Conservation (phyloP, 2,797 vertebrate genomes). For the Chromis chromis region DNA sequence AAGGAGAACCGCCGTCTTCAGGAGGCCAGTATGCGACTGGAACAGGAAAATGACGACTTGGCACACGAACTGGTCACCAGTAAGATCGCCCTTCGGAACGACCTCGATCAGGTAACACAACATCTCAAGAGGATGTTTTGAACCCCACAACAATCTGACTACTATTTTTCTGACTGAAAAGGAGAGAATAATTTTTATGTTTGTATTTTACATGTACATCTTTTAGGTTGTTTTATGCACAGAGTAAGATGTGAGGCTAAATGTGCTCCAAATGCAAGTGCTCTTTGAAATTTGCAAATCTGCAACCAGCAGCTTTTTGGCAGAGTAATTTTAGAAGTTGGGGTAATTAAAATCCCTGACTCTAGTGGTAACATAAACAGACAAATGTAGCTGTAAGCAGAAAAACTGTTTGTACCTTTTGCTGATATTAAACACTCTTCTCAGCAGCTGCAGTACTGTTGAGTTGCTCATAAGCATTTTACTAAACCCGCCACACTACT, state of each 20-base stretch:
- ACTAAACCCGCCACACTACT: too few relatives aligned
- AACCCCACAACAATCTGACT: background rate
- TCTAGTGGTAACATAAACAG: background rate
- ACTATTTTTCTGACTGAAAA: background rate
- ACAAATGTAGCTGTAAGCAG: background rate
- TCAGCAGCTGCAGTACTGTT: background rate
- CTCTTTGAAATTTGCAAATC: background rate
- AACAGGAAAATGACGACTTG: constrained; percentile 98
- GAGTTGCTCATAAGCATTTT: background rate
- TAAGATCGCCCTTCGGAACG: constrained; percentile 96
- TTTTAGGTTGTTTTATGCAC: too few relatives aligned
- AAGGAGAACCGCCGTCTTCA: constrained; percentile 97
- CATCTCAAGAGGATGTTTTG: background rate
- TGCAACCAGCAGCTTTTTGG: background rate
- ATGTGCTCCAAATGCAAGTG: background rate
- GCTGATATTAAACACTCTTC: too few relatives aligned
- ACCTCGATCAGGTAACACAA: constrained; percentile 93
- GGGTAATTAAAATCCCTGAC: background rate
- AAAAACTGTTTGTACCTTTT: background rate
- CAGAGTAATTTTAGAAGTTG: background rate
- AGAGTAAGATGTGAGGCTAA: too few relatives aligned
- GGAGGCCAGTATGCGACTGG: constrained; percentile 97
- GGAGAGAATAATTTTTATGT: too few relatives aligned
- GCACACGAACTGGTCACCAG: constrained; percentile 98
- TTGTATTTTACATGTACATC: too few relatives aligned